Evolutionary conservation across 2,797 vertebrate genomes (phyloP).

Genomic region (Falco cherrug): DNA sequence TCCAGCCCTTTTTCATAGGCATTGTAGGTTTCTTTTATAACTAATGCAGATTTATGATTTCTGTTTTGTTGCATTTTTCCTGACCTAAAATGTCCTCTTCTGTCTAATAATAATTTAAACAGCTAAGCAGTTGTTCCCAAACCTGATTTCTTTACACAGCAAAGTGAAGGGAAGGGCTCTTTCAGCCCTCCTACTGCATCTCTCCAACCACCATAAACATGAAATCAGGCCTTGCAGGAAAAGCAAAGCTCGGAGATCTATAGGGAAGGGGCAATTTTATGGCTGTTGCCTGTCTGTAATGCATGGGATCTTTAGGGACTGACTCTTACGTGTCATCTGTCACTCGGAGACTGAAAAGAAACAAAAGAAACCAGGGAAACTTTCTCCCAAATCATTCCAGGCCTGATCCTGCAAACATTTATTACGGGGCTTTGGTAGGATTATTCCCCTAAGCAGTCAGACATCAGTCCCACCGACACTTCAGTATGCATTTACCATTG

Average conservation of each 20-base stretch:
- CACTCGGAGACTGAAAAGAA: background rate
- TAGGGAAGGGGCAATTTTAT: background rate
- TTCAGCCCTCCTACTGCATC: background rate
- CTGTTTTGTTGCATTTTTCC: background rate
- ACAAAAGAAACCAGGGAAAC: constrained; percentile 33
- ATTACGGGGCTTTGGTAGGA: background rate
- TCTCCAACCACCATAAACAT: background rate
- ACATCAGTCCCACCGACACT: background rate
- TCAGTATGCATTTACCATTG: background rate
- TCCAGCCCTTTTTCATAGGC: background rate
- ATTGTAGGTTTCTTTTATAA: background rate
- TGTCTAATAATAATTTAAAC: background rate
- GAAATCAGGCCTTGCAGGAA: background rate
- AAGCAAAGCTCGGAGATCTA: background rate
- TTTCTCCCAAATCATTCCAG: constrained; percentile 31
- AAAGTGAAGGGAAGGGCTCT: background rate
- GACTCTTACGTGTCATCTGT: background rate
- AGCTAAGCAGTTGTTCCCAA: background rate
- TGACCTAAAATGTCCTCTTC: background rate
- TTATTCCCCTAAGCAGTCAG: background rate
- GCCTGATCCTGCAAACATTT: constrained; percentile 23
- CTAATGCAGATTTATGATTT: background rate
- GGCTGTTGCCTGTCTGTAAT: background rate
- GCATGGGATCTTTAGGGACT: background rate
- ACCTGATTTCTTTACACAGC: background rate